A percentile compares a stretch with the other conserved stretches of the same genome.
These are phyloP conservation scores for Schlechtendalia chinensis DNA, from an alignment of 1,140 invertebrate genomes.

Conservation along the genomic window DNA sequence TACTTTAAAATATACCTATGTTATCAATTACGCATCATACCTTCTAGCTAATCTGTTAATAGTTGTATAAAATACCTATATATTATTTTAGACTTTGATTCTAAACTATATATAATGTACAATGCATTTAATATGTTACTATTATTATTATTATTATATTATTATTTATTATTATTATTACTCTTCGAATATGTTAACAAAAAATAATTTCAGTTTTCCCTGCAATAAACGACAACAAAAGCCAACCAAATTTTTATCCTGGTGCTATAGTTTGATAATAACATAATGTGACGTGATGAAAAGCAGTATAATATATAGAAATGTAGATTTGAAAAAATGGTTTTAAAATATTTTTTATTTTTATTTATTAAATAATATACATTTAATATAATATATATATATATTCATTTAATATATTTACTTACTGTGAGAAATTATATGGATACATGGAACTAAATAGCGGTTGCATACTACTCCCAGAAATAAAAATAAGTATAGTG, in stretches of 20 bases:
- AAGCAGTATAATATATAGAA: not conserved
- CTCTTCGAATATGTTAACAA: not conserved
- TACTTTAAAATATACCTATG: not conserved
- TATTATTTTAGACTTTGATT: too few species aligned
- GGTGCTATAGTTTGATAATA: not conserved
- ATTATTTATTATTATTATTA: conserved; percentile 2
- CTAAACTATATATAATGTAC: not conserved
- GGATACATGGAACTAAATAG: conserved; percentile 64
- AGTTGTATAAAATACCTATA: not conserved
- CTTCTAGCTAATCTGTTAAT: not conserved
- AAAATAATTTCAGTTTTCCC: not conserved
- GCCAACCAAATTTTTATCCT: not conserved
- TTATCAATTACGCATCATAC: conserved; percentile 27
- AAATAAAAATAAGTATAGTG: conserved; percentile 62
- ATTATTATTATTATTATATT: too few species aligned
- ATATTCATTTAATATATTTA: conserved; percentile 46
- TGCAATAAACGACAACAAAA: not conserved
- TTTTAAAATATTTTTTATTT: conserved; percentile 4
- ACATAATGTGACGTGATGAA: not conserved
- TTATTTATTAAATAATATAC: not conserved
- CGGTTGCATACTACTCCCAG: conserved; percentile 64
- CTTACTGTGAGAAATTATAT: conserved; percentile 63
- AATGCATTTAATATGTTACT: not conserved
- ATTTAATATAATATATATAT: not conserved
- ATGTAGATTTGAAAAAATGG: not conserved